Conservation (phyloP, 2,888 invertebrate genomes). For the Pinctada fucata region DNA sequence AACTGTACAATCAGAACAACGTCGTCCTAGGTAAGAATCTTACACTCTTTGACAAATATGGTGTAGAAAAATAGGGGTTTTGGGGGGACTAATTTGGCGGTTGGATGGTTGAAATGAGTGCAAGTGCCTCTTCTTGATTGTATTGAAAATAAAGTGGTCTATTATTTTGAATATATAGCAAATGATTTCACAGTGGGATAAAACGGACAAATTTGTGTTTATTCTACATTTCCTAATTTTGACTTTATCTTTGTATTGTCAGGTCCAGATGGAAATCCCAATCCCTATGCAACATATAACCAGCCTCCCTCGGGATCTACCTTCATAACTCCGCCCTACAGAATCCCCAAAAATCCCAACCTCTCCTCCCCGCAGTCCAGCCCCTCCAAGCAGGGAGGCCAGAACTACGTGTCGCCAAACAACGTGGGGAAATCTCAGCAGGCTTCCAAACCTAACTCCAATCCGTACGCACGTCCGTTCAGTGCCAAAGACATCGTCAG, state of each 20-base stretch:
- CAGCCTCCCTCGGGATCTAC: constrained; percentile 46
- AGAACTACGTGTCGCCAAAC: constrained; percentile 39
- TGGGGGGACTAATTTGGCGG: too few relatives aligned
- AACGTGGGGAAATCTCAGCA: constrained; percentile 36
- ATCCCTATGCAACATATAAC: constrained; percentile 53
- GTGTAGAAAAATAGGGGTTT: too few relatives aligned
- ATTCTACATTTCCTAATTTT: too few relatives aligned
- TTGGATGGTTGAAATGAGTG: too few relatives aligned
- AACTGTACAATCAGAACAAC: constrained; percentile 60
- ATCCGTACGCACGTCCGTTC: constrained; percentile 68
- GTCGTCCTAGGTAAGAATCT: constrained; percentile 25
- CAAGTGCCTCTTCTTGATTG: too few relatives aligned
- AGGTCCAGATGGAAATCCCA: constrained; percentile 45
- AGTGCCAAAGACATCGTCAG: constrained; percentile 71
- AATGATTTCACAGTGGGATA: too few relatives aligned
- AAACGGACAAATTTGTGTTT: too few relatives aligned
- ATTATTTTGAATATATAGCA: too few relatives aligned
- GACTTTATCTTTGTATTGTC: neutral
- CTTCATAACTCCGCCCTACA: constrained; percentile 49
- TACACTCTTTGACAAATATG: neutral
- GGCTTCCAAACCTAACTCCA: constrained; percentile 43
- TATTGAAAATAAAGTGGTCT: too few relatives aligned
- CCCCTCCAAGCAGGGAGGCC: constrained; percentile 26
- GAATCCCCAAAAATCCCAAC: constrained; percentile 46
- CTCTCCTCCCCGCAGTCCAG: constrained; percentile 16